Evolutionary conservation across 2,113 vertebrate genomes (phyloP), one percentile per base, ranked within the genome.

Genomic region (Hiodon alosoides): DNA sequence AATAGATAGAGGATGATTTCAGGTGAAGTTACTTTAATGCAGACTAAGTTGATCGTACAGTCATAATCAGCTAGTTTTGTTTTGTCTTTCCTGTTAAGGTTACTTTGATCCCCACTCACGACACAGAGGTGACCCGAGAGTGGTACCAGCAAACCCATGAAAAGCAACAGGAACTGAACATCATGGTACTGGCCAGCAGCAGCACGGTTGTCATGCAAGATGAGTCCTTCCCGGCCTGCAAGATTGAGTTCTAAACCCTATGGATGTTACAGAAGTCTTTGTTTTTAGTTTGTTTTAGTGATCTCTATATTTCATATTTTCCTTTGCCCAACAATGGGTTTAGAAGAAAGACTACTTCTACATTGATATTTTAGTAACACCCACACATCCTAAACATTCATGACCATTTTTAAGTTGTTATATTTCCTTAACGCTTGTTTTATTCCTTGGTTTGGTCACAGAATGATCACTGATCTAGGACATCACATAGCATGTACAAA

Each of bases 161-260:
- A 89, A 94, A 93, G 82, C 97, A 98, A 86, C 96, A 98, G 82
- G 96, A 99, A 82, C 91, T 98, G 72, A 98, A 97, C 81, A 93
- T 99, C 86, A 94, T 99, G 93, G 97, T 99, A 66, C 85, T 99
- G 90, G 97, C 97, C 57, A 98, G 96, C 91, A 99, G 97, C 93
- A 99, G 96, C 91, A 99, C 97, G 0, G 97, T 99, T 17, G 97
- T 99, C 79, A 99, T 99, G 97, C 97, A 99, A 89, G 97, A 99
- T 0, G 97, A 99, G 83, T 98, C 96, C 61, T 99, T 99, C 83
- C 95, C 97, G 14, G 97, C 97, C 86, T 99, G 97, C 94, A 99
- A 99, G 92, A 99, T 99, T 0, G 97, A 99, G 86, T 99, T 99
- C 89, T 99, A 93, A 92, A 74, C 76, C 79, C 83, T 78, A 72